Conservation (phyloP, 1,140 invertebrate genomes). For the Bacillus rossius region DNA sequence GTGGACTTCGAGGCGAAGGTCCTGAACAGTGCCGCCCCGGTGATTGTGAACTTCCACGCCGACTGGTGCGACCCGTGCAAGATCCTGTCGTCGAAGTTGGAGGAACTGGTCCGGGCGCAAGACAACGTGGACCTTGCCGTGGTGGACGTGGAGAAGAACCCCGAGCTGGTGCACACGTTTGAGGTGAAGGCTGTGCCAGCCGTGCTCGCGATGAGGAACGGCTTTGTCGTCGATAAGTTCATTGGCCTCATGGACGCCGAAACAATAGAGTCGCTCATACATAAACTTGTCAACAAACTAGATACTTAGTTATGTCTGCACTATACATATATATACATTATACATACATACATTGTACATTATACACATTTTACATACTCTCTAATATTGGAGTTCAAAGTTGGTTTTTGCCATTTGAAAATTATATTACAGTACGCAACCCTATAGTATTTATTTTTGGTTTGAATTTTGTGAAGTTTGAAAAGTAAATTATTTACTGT, state of each 20-base stretch:
- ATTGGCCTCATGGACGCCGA: conserved; percentile 83
- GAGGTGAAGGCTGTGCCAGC: conserved; percentile 89
- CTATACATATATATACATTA: too few relatives aligned
- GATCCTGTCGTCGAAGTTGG: conserved; percentile 85
- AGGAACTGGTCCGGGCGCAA: conserved; percentile 69
- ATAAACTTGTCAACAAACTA: conserved; percentile 42
- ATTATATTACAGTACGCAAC: too few relatives aligned
- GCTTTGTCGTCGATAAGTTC: conserved; percentile 86
- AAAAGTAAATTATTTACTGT: too few relatives aligned
- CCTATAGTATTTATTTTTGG: too few relatives aligned
- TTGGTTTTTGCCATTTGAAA: too few relatives aligned
- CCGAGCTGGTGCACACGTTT: conserved; percentile 75
- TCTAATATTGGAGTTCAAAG: too few relatives aligned
- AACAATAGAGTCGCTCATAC: conserved; percentile 76
- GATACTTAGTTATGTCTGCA: background rate
- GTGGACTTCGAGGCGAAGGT: conserved; percentile 60
- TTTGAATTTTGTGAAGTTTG: too few relatives aligned
- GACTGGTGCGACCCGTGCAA: conserved; percentile 97
- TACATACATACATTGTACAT: too few relatives aligned
- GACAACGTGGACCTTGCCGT: conserved; percentile 81
- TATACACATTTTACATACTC: too few relatives aligned
- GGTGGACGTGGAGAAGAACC: conserved; percentile 86
- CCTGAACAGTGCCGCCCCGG: conserved; percentile 72
- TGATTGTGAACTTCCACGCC: conserved; percentile 83
- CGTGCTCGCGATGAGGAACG: conserved; percentile 82